Evolutionary conservation across 2,888 invertebrate species (phyloP).

Genomic region (Acrobasis consociella): DNA sequence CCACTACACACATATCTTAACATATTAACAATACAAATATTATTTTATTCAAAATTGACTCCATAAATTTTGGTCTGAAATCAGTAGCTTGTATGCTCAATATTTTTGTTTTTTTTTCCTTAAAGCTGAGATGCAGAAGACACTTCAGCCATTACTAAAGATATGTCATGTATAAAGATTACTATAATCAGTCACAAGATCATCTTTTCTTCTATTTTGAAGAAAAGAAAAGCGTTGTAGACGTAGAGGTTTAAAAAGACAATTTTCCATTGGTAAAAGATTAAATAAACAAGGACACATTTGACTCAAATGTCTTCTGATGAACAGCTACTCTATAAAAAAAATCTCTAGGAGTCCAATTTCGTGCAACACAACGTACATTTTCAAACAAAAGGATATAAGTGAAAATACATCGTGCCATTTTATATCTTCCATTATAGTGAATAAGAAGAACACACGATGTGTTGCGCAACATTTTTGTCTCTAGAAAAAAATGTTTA

Average conservation of each 20-base stretch:
- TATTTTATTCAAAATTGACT: constrained; percentile 78
- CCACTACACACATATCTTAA: constrained; percentile 59
- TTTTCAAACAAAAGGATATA: too few relatives aligned
- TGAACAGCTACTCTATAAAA: constrained; percentile 3
- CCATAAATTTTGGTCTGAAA: constrained; percentile 70
- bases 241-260: not conserved
- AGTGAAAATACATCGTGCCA: too few relatives aligned
- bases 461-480: too few relatives aligned
- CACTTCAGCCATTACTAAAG: constrained; percentile 24
- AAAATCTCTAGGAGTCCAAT: not conserved
- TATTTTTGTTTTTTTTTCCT: constrained; percentile 25
- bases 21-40: constrained; percentile 63
- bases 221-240: constrained; percentile 14
- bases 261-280: not conserved
- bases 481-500: too few relatives aligned
- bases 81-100: constrained; percentile 53
- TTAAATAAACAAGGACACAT: not conserved
- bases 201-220: not conserved
- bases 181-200: constrained; percentile 15
- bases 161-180: constrained; percentile 12
- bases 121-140: constrained; percentile 24
- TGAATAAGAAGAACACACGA: too few relatives aligned
- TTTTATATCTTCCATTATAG: too few relatives aligned
- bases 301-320: constrained; percentile 11
- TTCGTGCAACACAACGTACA: not conserved